Evolutionary conservation across 1,140 invertebrate species (phyloP).

Genomic region (Maniola jurtina): DNA sequence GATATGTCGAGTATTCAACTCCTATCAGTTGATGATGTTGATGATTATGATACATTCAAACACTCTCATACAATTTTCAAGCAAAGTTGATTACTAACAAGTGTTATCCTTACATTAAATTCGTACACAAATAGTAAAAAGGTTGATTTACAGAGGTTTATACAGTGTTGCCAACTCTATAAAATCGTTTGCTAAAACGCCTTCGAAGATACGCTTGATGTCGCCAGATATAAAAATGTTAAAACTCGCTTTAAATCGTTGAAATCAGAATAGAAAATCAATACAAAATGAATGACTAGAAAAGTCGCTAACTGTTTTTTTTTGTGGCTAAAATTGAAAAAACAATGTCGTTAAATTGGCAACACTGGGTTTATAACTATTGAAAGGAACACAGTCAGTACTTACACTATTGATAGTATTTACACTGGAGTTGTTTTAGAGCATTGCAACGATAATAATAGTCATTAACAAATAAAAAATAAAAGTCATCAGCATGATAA

Average conservation of each 20-base stretch:
- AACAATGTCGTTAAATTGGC: too few species aligned
- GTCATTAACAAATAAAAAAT: background rate
- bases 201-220: too few species aligned
- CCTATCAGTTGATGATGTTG: background rate
- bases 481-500: too few species aligned
- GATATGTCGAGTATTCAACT: background rate
- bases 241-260: too few species aligned
- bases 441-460: conserved; percentile 19
- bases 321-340: too few species aligned
- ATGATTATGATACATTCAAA: background rate
- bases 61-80: conserved; percentile 20
- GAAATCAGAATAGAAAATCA: too few species aligned
- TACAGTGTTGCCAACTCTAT: too few species aligned
- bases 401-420: conserved; percentile 34
- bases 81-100: conserved; percentile 29
- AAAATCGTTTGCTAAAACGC: too few species aligned
- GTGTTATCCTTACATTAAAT: conserved; percentile 32
- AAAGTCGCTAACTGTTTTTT: too few species aligned
- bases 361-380: conserved; percentile 34
- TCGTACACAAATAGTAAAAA: conserved; percentile 40
- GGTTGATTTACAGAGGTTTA: conserved; percentile 46
- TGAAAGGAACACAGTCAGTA: conserved; percentile 58
- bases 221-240: too few species aligned
- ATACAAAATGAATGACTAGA: too few species aligned
- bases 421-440: conserved; percentile 48